Base-by-base conservation (phyloP, 2,888 invertebrate species). In the Hypsopygia costalis region DNA sequence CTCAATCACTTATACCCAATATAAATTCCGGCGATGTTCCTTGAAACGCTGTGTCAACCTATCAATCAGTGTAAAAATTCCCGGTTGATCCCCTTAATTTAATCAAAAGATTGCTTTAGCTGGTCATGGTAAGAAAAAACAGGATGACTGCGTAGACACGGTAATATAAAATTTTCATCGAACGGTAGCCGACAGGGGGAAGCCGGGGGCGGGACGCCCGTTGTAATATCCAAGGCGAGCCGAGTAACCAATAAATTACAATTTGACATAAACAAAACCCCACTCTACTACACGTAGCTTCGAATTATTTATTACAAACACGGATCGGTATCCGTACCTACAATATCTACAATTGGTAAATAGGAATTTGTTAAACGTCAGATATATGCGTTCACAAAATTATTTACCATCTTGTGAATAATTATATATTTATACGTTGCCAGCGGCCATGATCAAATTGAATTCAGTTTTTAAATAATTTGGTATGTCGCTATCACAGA, bases 1-100 rank as follows among this genome's bases (percentile, higher is more conserved):
- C 77, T 75, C 79, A 81, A 83, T 85, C 83, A 83, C 80, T 81
- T 81, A 81, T 76, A 75, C 62, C 74, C 75, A 85, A 85, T 85
- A 86, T 81, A 86, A 83, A 83, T 80, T 81, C 77, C 74, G 66
- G 51, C 69, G 61, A 69, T 77, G 76, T 78, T 71, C 73, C 70
- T 73, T 77, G 78, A 83, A 85, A 80, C 76, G 80, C 82, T 82
- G 78, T 81, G 85, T 85, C 81, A 83, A 83, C 81, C 85, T 79
- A 85, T 83, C 83, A 82, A 85, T 87, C 86, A 88, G 77, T 81
- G 81, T 83, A 82, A 81, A 87, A 83, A 85, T 87, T 81, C 82
- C 75, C 76, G 51, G 75, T 73, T 82, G 82, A 85, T 81, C 83
- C 83, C 86, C 81, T 79, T 82, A 85, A 87, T 88, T 87, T 87